phyloP scores from a whole-genome alignment of 1,140 invertebrate species.

The Brachionus angularis region DNA sequence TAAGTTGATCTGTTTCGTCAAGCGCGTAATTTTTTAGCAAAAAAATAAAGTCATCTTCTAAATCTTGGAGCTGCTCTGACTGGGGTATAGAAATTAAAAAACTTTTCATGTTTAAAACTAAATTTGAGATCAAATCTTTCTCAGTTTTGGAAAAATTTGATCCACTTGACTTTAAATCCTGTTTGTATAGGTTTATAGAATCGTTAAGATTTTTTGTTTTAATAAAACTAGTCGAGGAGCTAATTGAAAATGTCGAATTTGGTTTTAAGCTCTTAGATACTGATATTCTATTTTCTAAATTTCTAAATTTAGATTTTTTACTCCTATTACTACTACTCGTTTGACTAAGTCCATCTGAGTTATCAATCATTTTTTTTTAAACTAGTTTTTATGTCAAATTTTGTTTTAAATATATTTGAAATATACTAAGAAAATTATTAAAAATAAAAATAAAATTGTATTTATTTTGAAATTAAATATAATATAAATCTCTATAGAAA shows the following conservation, averaged over 20 bases:
- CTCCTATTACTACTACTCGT: not conserved
- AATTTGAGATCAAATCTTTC: no score
- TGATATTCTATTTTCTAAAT: no score
- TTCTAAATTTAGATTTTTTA: conserved; percentile 1
- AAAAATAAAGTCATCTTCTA: not conserved
- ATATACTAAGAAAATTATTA: not conserved
- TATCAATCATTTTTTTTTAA: not conserved
- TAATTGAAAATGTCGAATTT: no score
- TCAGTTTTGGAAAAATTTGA: no score
- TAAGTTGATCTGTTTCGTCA: not conserved
- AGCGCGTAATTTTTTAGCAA: not conserved
- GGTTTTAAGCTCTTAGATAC: not conserved
- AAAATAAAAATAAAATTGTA: conserved; percentile 1
- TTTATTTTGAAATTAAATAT: not conserved
- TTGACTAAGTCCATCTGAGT: not conserved
- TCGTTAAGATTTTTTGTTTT: not conserved
- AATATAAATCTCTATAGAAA: conserved; percentile 30
- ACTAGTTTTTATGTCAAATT: no score
- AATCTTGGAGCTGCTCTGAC: no score
- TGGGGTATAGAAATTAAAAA: no score
- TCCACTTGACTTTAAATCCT: no score
- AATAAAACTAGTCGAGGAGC: no score
- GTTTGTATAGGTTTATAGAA: conserved; percentile 26
- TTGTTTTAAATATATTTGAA: no score
- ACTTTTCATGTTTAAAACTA: no score